Percentiles rank a stretch among this genome's conserved stretches.
phyloP scores from a whole-genome alignment of 2,113 vertebrate genomes.

The Paramormyrops kingsleyae region DNA sequence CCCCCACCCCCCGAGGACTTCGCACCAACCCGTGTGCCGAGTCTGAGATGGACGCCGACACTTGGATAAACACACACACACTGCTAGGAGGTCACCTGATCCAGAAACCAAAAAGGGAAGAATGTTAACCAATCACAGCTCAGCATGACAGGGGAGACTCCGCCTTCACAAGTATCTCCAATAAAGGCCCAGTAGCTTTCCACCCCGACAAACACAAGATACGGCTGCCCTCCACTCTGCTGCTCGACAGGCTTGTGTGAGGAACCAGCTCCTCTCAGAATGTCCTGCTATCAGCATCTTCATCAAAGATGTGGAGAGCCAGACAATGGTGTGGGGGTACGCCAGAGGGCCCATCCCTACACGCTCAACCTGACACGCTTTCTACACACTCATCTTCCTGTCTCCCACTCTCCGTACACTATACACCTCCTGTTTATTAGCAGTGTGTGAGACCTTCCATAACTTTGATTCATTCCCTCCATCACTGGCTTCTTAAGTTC shows the following conservation, averaged over 20 bases:
- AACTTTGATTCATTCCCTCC: slow-evolving; percentile 19
- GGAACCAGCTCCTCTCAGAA: not conserved
- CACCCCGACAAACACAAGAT: not conserved
- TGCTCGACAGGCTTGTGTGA: not conserved
- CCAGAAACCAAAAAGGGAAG: not conserved
- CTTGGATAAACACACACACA: slow-evolving; percentile 21
- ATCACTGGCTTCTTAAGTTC: slow-evolving; percentile 43
- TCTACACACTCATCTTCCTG: not conserved
- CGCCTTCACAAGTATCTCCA: not conserved
- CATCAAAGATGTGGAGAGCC: not conserved
- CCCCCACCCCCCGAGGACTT: not conserved
- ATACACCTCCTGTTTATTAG: slow-evolving; percentile 34
- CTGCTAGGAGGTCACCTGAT: not conserved
- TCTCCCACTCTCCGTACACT: slow-evolving; percentile 10
- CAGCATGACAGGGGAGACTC: not conserved
- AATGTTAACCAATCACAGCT: not conserved
- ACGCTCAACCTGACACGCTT: not conserved
- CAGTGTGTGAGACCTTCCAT: slow-evolving; percentile 37
- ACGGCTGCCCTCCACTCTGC: not conserved
- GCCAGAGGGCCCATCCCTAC: not conserved
- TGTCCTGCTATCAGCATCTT: not conserved
- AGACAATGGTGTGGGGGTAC: not conserved
- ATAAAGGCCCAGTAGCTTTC: not conserved
- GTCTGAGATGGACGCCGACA: not conserved
- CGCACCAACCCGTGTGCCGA: no score